These are phyloP conservation scores for Heliothis virescens DNA, from an alignment of 1,140 invertebrate species.

Conservation along the genomic window DNA sequence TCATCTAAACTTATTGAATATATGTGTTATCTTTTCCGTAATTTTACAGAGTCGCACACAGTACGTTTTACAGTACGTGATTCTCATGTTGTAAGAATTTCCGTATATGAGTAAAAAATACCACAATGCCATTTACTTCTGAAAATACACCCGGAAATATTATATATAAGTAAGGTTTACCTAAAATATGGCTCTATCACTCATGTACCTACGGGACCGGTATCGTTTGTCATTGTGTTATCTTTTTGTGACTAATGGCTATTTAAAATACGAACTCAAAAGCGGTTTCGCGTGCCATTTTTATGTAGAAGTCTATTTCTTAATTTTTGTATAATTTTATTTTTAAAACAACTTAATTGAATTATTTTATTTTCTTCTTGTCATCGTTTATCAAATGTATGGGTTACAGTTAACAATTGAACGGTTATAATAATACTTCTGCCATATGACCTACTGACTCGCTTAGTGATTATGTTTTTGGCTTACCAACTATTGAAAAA, in stretches of 20 bases:
- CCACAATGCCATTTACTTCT: not conserved
- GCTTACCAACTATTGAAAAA: too few species aligned
- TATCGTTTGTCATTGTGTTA: constrained; percentile 39
- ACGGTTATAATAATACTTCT: too few species aligned
- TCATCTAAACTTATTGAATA: not conserved
- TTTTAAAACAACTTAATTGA: not conserved
- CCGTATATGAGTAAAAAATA: not conserved
- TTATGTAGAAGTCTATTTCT: constrained; percentile 34
- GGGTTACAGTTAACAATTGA: too few species aligned
- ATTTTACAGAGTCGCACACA: not conserved
- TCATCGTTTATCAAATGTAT: too few species aligned
- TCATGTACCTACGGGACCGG: constrained; percentile 15
- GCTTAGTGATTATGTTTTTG: too few species aligned
- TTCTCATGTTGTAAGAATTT: not conserved
- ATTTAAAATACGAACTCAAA: constrained; percentile 19
- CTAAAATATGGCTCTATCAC: constrained; percentile 39
- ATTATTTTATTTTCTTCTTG: too few species aligned
- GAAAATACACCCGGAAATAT: not conserved
- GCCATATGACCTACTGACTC: too few species aligned
- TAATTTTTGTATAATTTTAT: not conserved
- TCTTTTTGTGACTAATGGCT: constrained; percentile 35
- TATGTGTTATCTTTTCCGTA: too few species aligned
- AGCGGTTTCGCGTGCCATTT: constrained; percentile 4
- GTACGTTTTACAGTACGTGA: too few species aligned
- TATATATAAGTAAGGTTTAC: constrained; percentile 1